These are phyloP conservation scores for Cremastinae sp. DNA, from an alignment of 2,888 invertebrate genomes.

Conservation along the genomic window DNA sequence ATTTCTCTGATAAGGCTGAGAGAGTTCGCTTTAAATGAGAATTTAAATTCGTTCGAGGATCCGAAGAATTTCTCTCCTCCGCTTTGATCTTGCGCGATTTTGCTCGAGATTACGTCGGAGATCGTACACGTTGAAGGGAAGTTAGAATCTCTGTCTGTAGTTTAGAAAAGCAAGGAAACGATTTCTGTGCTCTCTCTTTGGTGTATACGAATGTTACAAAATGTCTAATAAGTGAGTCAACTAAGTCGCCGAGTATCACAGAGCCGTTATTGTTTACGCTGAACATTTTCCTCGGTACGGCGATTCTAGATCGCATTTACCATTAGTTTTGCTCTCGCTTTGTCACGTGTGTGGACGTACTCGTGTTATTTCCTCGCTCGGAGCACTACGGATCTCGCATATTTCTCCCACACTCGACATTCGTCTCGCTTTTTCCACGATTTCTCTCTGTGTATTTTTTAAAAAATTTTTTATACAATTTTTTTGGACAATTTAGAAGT, in stretches of 20 bases:
- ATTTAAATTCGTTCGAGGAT: too few species aligned
- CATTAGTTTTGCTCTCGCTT: slow-evolving; percentile 53
- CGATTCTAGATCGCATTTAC: slow-evolving; percentile 26
- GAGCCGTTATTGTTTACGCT: slow-evolving; percentile 55
- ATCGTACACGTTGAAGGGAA: too few species aligned
- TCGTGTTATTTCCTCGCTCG: slow-evolving; percentile 17
- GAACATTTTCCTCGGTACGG: slow-evolving; percentile 9
- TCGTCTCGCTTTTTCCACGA: background rate
- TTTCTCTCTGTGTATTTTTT: background rate
- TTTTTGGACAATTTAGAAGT: too few species aligned
- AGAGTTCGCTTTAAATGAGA: too few species aligned
- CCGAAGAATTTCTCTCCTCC: too few species aligned
- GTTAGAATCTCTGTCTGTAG: too few species aligned
- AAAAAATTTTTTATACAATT: too few species aligned
- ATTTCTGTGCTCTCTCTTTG: background rate
- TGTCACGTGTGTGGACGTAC: slow-evolving; percentile 23
- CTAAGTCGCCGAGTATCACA: slow-evolving; percentile 30
- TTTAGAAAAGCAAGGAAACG: too few species aligned
- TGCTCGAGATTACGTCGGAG: too few species aligned
- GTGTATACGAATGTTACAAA: background rate
- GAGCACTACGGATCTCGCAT: slow-evolving; percentile 1
- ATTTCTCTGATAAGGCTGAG: too few species aligned
- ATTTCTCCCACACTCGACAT: too few species aligned
- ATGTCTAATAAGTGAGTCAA: slow-evolving; percentile 1
- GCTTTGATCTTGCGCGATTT: too few species aligned